A percentile compares a stretch with the other conserved stretches of the same genome.
Conservation (phyloP, 2,113 vertebrate species). For the Cephalopholis sonnerati region DNA sequence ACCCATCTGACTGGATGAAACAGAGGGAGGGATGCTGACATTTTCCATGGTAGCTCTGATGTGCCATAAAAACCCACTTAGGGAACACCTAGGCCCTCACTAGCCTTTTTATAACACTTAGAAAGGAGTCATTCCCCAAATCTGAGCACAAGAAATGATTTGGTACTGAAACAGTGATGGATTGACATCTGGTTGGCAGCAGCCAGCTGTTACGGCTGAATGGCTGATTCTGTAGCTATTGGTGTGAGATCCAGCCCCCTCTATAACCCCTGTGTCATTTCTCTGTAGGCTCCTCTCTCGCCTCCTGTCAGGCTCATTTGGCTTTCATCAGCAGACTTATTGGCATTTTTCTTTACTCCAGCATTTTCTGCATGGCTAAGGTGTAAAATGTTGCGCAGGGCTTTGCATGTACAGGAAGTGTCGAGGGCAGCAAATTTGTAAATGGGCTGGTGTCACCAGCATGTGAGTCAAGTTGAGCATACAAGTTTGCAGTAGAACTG, state of each 20-base stretch:
- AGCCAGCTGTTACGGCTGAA: not conserved
- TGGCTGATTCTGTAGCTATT: not conserved
- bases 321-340: slow-evolving; percentile 18
- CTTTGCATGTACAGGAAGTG: not conserved
- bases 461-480: no score
- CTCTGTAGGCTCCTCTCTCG: not conserved
- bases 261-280: slow-evolving; percentile 2
- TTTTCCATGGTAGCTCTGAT: not conserved
- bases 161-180: slow-evolving; percentile 2
- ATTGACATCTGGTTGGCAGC: not conserved
- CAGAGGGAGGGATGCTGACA: no score
- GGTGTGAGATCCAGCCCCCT: not conserved
- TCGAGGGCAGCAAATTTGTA: no score
- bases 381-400: not conserved
- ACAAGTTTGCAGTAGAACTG: no score
- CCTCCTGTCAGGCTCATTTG: slow-evolving; percentile 4
- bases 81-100: not conserved
- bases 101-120: not conserved
- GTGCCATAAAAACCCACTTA: not conserved
- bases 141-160: not conserved
- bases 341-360: slow-evolving; percentile 14
- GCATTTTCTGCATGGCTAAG: slow-evolving; percentile 12
- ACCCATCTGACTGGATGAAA: no score
- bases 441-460: no score
- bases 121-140: not conserved